Conservation (phyloP, 2,797 vertebrate species). For the Labeo calbasu region DNA sequence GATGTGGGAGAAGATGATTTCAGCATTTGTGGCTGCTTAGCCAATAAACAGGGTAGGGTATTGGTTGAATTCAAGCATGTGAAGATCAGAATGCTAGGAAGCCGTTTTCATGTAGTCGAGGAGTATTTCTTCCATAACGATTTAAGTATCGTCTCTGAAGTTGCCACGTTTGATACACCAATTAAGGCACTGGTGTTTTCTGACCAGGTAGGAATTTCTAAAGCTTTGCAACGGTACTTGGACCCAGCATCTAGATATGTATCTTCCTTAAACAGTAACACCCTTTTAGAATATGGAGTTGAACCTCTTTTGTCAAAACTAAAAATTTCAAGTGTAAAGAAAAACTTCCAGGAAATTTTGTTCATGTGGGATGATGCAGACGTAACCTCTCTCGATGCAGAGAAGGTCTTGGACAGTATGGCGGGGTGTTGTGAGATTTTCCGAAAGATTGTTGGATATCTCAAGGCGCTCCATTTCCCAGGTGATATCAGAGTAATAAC, state of each 20-base stretch:
- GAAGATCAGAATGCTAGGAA: slow-evolving; percentile 75
- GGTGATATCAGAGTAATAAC: slow-evolving; percentile 81
- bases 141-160: slow-evolving; percentile 68
- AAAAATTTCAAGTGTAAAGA: slow-evolving; percentile 65
- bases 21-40: slow-evolving; percentile 84
- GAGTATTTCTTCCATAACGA: slow-evolving; percentile 82
- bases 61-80: slow-evolving; percentile 81
- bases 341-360: slow-evolving; percentile 79
- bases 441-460: slow-evolving; percentile 77
- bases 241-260: slow-evolving; percentile 67
- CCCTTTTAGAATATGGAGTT: slow-evolving; percentile 65
- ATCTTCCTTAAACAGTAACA: slow-evolving; percentile 57
- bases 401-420: slow-evolving; percentile 71
- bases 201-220: slow-evolving; percentile 77
- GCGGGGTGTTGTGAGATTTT: slow-evolving; percentile 82
- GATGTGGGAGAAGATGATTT: slow-evolving; percentile 71
- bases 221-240: slow-evolving; percentile 74
- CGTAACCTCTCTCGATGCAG: slow-evolving; percentile 66
- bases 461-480: slow-evolving; percentile 70
- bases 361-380: slow-evolving; percentile 84
- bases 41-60: slow-evolving; percentile 78
- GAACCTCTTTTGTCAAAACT: slow-evolving; percentile 65
- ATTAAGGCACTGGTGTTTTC: slow-evolving; percentile 80
- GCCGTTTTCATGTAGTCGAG: slow-evolving; percentile 68
- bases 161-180: slow-evolving; percentile 14